These are phyloP conservation scores for Lycocorax pyrrhopterus DNA, from an alignment of 2,113 vertebrate species.

Conservation along the genomic window DNA sequence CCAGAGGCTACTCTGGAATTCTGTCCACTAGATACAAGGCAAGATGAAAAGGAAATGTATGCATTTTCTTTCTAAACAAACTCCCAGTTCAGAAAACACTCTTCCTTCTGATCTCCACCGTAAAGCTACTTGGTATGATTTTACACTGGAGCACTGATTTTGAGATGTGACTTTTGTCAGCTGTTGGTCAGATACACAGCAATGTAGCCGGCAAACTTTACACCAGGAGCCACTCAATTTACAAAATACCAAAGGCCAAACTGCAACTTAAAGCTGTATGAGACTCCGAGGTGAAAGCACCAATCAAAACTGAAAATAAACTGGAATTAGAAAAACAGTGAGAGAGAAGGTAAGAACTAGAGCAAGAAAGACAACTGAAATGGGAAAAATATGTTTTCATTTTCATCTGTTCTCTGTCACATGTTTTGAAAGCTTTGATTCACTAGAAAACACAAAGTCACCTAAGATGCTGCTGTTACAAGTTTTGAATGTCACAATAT, in stretches of 20 bases:
- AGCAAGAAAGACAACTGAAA: not conserved
- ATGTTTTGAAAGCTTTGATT: not conserved
- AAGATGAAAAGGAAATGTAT: not conserved
- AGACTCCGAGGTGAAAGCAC: not conserved
- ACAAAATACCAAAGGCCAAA: not conserved
- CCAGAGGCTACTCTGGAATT: not conserved
- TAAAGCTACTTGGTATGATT: not conserved
- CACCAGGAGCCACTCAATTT: not conserved
- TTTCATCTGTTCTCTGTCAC: not conserved
- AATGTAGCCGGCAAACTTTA: not conserved
- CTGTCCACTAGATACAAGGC: not conserved
- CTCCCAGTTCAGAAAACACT: not conserved
- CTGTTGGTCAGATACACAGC: not conserved
- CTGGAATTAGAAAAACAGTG: not conserved
- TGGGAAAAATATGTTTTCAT: not conserved
- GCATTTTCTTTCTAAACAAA: not conserved
- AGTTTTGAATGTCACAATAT: not conserved
- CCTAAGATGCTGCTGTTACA: not conserved
- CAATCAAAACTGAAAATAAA: not conserved
- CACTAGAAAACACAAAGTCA: not conserved
- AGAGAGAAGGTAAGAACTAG: not conserved
- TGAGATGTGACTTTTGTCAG: not conserved
- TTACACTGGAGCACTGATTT: not conserved
- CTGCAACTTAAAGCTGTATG: not conserved
- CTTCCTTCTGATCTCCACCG: not conserved